phyloP scores from a whole-genome alignment of 2,888 invertebrate genomes.

The Sturmia bella region DNA sequence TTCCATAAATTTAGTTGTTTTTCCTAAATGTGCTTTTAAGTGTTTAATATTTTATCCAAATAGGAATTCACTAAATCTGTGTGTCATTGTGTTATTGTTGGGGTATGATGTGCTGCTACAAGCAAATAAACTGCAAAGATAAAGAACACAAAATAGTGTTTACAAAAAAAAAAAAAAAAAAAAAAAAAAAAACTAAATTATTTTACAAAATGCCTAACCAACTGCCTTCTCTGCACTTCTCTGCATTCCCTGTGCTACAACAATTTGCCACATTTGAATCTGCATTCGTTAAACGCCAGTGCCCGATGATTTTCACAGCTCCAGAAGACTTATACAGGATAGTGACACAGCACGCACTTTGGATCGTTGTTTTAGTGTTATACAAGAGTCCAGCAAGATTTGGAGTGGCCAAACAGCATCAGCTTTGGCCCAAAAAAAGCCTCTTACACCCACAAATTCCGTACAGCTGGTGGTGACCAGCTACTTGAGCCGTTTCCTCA shows the following conservation, averaged over 20 bases:
- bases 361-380: slow-evolving; percentile 89
- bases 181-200: slow-evolving; percentile 20
- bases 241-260: slow-evolving; percentile 46
- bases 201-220: slow-evolving; percentile 52
- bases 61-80: slow-evolving; percentile 58
- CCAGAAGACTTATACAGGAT: slow-evolving; percentile 87
- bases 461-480: slow-evolving; percentile 83
- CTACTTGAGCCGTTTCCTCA: slow-evolving; percentile 88
- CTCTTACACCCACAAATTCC: slow-evolving; percentile 84
- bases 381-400: slow-evolving; percentile 84
- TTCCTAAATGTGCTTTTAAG: slow-evolving; percentile 36
- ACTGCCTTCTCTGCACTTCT: slow-evolving; percentile 68
- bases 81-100: slow-evolving; percentile 53
- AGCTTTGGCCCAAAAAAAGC: slow-evolving; percentile 78
- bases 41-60: slow-evolving; percentile 21
- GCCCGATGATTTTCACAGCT: slow-evolving; percentile 88
- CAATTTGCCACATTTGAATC: slow-evolving; percentile 5
- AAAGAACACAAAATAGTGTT: slow-evolving; percentile 24
- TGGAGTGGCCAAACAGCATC: slow-evolving; percentile 77
- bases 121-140: slow-evolving; percentile 47
- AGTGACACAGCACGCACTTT: slow-evolving; percentile 88
- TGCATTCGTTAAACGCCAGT: slow-evolving; percentile 83
- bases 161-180: slow-evolving; percentile 4
- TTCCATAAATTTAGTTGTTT: background rate
- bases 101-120: slow-evolving; percentile 43